phyloP scores from a whole-genome alignment of 2,888 invertebrate species.

The Agriotes lineatus region DNA sequence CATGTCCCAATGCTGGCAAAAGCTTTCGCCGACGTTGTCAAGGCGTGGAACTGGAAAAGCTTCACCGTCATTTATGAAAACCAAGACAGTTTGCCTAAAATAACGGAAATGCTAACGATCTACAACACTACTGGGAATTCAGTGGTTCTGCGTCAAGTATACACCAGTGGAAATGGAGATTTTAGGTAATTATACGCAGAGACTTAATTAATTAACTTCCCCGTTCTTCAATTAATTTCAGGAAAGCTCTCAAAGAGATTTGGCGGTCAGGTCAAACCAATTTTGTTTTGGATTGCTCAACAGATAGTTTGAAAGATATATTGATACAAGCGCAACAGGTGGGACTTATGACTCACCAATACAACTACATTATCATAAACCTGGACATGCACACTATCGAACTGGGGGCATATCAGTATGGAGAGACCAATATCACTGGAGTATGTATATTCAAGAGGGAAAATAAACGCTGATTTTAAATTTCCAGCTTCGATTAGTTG shows the following conservation, averaged over 20 bases:
- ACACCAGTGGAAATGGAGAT: conserved; percentile 61
- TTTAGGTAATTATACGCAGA: conserved; percentile 70
- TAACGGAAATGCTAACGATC: conserved; percentile 69
- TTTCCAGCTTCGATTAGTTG: conserved; percentile 71
- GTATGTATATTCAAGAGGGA: conserved; percentile 48
- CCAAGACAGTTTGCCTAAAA: conserved; percentile 69
- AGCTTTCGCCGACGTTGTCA: conserved; percentile 79
- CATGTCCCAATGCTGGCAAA: conserved; percentile 74
- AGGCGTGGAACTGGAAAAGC: conserved; percentile 81
- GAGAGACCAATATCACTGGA: conserved; percentile 74
- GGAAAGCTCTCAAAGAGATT: conserved; percentile 31
- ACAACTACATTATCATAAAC: conserved; percentile 71
- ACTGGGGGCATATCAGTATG: conserved; percentile 69
- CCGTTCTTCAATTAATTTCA: too few relatives aligned
- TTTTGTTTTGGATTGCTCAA: conserved; percentile 69
- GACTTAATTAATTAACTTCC: too few relatives aligned
- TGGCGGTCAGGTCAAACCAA: conserved; percentile 65
- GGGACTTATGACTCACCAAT: conserved; percentile 71
- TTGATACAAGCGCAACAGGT: conserved; percentile 72
- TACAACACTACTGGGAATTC: conserved; percentile 63
- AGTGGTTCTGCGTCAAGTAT: conserved; percentile 66
- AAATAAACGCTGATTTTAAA: conserved; percentile 65
- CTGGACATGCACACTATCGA: conserved; percentile 73
- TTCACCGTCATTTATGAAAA: conserved; percentile 89
- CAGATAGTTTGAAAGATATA: conserved; percentile 66